These are phyloP conservation scores for Volucella bombylans DNA, from an alignment of 2,888 invertebrate genomes.

Conservation along the genomic window DNA sequence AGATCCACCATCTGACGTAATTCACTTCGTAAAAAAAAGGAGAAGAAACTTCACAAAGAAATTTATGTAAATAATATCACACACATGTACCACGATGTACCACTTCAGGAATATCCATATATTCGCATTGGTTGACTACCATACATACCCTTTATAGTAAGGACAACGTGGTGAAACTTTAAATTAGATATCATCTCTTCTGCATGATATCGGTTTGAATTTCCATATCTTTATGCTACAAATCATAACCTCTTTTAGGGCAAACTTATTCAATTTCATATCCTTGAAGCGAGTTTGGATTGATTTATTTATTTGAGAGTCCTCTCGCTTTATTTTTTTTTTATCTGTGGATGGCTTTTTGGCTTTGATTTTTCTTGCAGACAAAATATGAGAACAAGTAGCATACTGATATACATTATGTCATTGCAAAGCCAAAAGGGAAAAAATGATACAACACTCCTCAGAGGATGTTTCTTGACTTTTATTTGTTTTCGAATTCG, in stretches of 20 bases:
- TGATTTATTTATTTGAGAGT: conserved; percentile 69
- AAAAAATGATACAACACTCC: not conserved
- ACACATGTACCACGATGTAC: conserved; percentile 52
- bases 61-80: conserved; percentile 67
- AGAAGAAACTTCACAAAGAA: conserved; percentile 30
- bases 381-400: conserved; percentile 8
- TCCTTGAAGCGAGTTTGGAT: conserved; percentile 62
- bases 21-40: conserved; percentile 22
- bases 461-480: conserved; percentile 21
- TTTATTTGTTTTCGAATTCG: conserved; percentile 43
- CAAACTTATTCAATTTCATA: conserved; percentile 73
- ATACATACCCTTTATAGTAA: not conserved
- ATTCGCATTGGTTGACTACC: no score
- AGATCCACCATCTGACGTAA: conserved; percentile 31
- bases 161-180: conserved; percentile 43
- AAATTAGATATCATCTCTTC: conserved; percentile 40
- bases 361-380: conserved; percentile 60
- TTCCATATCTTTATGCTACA: conserved; percentile 69
- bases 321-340: no score
- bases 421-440: conserved; percentile 29
- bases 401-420: not conserved
- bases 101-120: conserved; percentile 21
- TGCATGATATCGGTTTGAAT: conserved; percentile 24
- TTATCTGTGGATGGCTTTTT: conserved; percentile 14
- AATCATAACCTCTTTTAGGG: conserved; percentile 66